phyloP scores from a whole-genome alignment of 1,140 invertebrate species.

The Panagrolaimus sp. region DNA sequence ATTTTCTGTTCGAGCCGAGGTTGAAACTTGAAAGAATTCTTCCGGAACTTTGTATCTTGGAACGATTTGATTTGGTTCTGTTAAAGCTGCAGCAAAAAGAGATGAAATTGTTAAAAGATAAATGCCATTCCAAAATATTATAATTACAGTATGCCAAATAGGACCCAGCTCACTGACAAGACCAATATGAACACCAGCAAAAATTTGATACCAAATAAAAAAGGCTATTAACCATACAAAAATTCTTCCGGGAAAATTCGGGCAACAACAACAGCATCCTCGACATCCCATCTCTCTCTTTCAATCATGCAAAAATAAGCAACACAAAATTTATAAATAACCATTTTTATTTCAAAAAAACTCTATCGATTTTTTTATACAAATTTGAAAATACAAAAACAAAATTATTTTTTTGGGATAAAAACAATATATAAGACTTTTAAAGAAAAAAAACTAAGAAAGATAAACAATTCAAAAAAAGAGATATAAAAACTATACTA shows the following conservation, averaged over 20 bases:
- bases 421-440: background rate
- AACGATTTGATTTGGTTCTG: background rate
- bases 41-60: background rate
- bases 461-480: conserved; percentile 20
- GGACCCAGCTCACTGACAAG: background rate
- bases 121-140: background rate
- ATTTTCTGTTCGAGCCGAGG: background rate
- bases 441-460: background rate
- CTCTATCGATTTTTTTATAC: conserved; percentile 1
- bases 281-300: no score
- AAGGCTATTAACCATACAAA: background rate
- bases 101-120: background rate
- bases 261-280: background rate
- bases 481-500: conserved; percentile 48
- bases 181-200: background rate
- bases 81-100: background rate
- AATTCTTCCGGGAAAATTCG: conserved; percentile 1
- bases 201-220: background rate
- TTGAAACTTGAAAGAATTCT: background rate
- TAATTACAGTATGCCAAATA: background rate
- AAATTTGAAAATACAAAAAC: background rate
- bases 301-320: no score
- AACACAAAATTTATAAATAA: no score
- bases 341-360: background rate
- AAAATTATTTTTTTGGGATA: background rate